Percentiles rank a stretch among this genome's conserved stretches.
These are phyloP conservation scores for Salmo trutta DNA, from an alignment of 2,797 vertebrate genomes.

Conservation along the genomic window DNA sequence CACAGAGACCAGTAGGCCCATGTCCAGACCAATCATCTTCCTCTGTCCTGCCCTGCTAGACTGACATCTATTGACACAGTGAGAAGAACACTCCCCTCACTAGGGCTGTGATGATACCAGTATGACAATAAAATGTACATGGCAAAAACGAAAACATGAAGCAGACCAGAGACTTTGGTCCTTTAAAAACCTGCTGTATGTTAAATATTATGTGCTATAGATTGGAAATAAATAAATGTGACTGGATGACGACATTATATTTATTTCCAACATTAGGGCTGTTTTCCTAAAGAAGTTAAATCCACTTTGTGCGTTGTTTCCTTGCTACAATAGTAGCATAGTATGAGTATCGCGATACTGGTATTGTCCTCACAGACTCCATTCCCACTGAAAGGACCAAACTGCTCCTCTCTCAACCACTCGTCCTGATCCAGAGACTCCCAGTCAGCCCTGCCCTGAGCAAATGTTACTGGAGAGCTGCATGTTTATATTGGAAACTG, in stretches of 20 bases:
- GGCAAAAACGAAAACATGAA: no score
- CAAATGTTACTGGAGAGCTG: conserved; percentile 75
- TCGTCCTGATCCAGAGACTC: conserved; percentile 44
- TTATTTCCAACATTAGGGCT: no score
- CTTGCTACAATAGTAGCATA: neutral
- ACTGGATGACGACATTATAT: no score
- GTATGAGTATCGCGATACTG: no score
- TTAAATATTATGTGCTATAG: no score
- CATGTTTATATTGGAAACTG: conserved; percentile 77
- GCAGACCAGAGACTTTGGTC: no score
- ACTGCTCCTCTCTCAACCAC: conserved; percentile 2
- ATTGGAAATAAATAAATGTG: no score
- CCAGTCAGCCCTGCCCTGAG: conserved; percentile 55
- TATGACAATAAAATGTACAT: no score
- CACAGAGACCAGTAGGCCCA: no score
- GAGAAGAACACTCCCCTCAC: conserved; percentile 26
- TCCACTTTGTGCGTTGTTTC: no score
- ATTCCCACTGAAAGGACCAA: conserved; percentile 28
- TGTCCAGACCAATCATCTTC: neutral
- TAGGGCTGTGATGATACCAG: neutral
- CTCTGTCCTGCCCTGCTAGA: neutral
- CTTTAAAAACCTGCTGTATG: no score
- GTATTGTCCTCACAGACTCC: neutral
- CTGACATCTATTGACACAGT: conserved; percentile 26
- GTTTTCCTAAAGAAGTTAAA: no score